phyloP scores from a whole-genome alignment of 2,888 invertebrate genomes.

The Hermaeophaga mercurialis region DNA sequence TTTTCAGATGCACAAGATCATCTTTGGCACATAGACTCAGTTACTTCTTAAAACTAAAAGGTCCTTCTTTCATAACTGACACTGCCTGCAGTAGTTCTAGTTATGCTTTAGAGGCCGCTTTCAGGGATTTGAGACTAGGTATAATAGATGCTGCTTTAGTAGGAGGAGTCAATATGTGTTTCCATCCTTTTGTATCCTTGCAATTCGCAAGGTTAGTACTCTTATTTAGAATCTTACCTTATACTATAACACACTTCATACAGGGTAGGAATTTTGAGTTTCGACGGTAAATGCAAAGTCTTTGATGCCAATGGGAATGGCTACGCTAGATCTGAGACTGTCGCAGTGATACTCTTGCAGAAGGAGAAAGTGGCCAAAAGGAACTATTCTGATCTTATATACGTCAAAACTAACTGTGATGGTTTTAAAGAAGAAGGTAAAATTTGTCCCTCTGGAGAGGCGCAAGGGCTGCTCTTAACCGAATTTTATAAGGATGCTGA shows the following conservation, averaged over 20 bases:
- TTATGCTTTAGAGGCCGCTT: conserved; percentile 84
- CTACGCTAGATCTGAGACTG: conserved; percentile 81
- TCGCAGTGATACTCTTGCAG: conserved; percentile 74
- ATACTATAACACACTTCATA: too few species aligned
- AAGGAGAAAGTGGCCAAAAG: conserved; percentile 62
- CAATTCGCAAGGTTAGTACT: conserved; percentile 87
- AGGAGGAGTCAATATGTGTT: conserved; percentile 82
- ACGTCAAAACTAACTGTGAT: conserved; percentile 51
- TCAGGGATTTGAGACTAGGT: conserved; percentile 75
- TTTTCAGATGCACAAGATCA: conserved; percentile 65
- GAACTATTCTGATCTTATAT: conserved; percentile 58
- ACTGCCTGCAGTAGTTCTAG: conserved; percentile 95
- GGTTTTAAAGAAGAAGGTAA: conserved; percentile 54
- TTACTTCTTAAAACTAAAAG: too few species aligned
- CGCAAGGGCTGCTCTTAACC: conserved; percentile 65
- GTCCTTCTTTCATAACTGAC: conserved; percentile 88
- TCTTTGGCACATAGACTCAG: conserved; percentile 93
- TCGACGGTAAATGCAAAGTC: conserved; percentile 85
- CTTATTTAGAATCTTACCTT: too few species aligned
- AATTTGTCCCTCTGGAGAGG: conserved; percentile 50
- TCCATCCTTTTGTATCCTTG: too few species aligned
- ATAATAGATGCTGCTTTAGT: conserved; percentile 89
- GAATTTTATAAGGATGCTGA: conserved; percentile 72
- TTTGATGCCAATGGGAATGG: conserved; percentile 86
- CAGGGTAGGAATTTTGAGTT: conserved; percentile 76